Conservation (phyloP, 2,797 vertebrate species). For the Onychomys arenicola region DNA sequence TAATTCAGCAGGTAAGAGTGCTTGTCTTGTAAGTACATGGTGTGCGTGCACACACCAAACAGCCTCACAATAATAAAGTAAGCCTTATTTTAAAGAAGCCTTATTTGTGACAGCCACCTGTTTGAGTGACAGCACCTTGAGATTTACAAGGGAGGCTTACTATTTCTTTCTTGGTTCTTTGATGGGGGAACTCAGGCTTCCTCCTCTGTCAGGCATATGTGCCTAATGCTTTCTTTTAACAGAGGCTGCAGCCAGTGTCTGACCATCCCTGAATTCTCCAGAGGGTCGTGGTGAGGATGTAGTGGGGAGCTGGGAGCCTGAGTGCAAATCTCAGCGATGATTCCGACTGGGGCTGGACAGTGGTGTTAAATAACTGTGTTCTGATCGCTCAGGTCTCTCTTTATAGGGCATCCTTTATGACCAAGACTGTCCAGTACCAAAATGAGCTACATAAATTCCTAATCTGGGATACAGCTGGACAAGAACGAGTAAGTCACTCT, state of each 20-base stretch:
- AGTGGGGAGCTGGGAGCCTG: neutral
- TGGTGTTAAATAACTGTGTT: conserved; percentile 64
- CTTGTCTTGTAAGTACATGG: neutral
- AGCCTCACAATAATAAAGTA: neutral
- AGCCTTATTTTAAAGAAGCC: neutral
- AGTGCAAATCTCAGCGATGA: neutral
- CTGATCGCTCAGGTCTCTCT: conserved; percentile 79
- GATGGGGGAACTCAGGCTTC: neutral
- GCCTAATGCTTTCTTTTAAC: neutral
- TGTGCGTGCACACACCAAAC: neutral
- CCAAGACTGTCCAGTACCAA: conserved; percentile 99
- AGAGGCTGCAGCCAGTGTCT: neutral
- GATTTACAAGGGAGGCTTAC: neutral
- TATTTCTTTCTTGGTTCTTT: neutral
- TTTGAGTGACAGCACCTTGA: neutral
- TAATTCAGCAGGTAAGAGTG: neutral
- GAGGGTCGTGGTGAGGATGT: neutral
- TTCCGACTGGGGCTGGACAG: conserved; percentile 36
- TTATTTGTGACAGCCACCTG: neutral
- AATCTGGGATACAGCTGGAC: conserved; percentile 99
- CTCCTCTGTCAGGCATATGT: neutral
- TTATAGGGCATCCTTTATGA: conserved; percentile 99
- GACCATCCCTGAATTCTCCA: neutral
- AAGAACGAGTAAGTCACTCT: conserved; percentile 93
- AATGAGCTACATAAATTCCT: conserved; percentile 99